A percentile compares a stretch with the other conserved stretches of the same genome.
These are phyloP conservation scores for Falco naumanni DNA, from an alignment of 2,797 vertebrate genomes.

Conservation along the genomic window DNA sequence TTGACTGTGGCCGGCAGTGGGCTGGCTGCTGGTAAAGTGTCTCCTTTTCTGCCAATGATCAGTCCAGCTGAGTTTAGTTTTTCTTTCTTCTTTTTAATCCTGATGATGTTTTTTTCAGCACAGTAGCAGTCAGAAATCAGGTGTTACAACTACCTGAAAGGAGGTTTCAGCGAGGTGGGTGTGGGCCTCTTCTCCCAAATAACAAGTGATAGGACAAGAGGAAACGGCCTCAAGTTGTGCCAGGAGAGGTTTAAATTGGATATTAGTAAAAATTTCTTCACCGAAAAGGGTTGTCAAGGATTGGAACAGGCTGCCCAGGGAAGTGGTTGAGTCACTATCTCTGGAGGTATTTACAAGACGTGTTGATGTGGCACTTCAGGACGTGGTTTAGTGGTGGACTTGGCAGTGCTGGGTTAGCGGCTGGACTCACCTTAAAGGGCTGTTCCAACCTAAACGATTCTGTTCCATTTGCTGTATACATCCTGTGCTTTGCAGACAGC, in stretches of 20 bases:
- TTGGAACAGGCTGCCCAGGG: background rate
- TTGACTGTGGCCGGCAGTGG: background rate
- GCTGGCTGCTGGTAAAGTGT: background rate
- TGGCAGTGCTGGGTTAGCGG: fast-evolving
- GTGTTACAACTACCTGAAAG: background rate
- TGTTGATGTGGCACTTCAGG: background rate
- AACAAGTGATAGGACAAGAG: background rate
- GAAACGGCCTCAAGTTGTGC: background rate
- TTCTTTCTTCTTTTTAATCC: background rate
- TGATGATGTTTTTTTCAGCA: background rate
- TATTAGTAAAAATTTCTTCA: background rate
- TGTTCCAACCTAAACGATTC: background rate
- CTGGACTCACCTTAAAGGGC: background rate
- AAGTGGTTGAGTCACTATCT: background rate
- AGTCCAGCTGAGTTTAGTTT: background rate
- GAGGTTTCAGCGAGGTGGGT: background rate
- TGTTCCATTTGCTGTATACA: background rate
- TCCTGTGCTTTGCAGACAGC: background rate
- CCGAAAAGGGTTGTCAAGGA: background rate
- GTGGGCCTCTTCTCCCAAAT: background rate
- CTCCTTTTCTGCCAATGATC: background rate
- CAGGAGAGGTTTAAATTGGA: background rate
- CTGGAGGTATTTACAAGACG: background rate
- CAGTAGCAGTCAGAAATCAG: background rate
- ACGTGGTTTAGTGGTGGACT: background rate